Evolutionary conservation across 2,888 invertebrate genomes (phyloP), one percentile per base, ranked within the genome.

Genomic region (Nipponacmea schrenckii): DNA sequence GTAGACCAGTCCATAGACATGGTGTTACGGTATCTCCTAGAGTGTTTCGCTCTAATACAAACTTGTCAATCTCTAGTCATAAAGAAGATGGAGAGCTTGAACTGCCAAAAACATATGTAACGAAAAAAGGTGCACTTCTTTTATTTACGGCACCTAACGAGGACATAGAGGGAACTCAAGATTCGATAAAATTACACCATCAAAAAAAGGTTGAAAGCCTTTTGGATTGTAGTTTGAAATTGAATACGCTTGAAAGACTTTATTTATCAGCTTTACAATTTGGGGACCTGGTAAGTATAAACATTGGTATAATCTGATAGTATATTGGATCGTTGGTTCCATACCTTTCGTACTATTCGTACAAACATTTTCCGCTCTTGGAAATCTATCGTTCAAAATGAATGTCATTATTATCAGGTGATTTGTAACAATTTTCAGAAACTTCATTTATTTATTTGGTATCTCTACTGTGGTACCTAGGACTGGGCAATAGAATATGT

Each of bases 41-140:
- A 12, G 72, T 78, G 10, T 76, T 77, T 24, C 64, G 75, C 10
- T 74, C 79, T 5, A 76, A 74, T 5, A 74, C 78, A 12, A 76
- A 75, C 66, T 73, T 79, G 48, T 74, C 39, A 65, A 48, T 24
- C 45, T 39, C 50, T 56, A 62, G 46, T 31, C 69, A 68, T 69
- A 76, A 71, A 31, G 62, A 73, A 20, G 80, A 79, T 73, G 82
- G 81, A 1, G 73, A 80, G 46, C 68, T 82, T 20, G 72, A 76
- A 26, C 69, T 86, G 10, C 86, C 87, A 17, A 86, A 86, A 71
- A 87, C 86, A 2, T 85, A 78, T 70, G 73, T 81, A n/a, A 86
- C 86, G 0, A 74, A 83, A 20, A 84, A 85, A 75, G 87, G 87
- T 31, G 85, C 85, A 10, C 75, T 86, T n/a, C 76, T 85, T 66